These are phyloP conservation scores for Clarias platycephalus DNA, from an alignment of 2,797 vertebrate genomes.

Conservation along the genomic window DNA sequence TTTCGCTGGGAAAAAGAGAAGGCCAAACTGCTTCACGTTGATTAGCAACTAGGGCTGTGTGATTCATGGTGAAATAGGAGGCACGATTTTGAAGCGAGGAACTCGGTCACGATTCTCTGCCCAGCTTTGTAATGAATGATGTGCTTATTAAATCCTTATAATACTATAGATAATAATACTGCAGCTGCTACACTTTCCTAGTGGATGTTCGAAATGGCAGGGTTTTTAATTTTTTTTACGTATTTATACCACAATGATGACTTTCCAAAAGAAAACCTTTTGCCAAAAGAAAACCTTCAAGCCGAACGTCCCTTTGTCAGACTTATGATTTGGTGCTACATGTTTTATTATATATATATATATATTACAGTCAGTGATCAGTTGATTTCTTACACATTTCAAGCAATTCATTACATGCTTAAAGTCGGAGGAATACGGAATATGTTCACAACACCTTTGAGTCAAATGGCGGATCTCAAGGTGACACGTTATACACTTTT, in stretches of 20 bases:
- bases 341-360: too few species aligned
- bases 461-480: too few species aligned
- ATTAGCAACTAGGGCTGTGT: not conserved
- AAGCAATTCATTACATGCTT: too few species aligned
- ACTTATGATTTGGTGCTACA: not conserved
- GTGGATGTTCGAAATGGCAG: not conserved
- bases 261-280: not conserved
- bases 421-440: too few species aligned
- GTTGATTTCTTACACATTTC: too few species aligned
- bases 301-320: not conserved
- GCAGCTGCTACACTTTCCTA: not conserved
- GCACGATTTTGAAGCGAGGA: not conserved
- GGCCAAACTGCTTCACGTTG: slow-evolving; percentile 6
- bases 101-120: not conserved
- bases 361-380: too few species aligned
- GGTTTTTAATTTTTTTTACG: not conserved
- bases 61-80: not conserved
- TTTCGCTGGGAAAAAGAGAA: slow-evolving; percentile 23
- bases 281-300: not conserved
- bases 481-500: too few species aligned
- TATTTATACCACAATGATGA: not conserved
- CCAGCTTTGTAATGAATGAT: not conserved
- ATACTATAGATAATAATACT: not conserved
- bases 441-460: too few species aligned
- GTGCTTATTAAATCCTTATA: not conserved